Evolutionary conservation across 2,113 vertebrate genomes (phyloP).

Genomic region (Odocoileus virginianus): DNA sequence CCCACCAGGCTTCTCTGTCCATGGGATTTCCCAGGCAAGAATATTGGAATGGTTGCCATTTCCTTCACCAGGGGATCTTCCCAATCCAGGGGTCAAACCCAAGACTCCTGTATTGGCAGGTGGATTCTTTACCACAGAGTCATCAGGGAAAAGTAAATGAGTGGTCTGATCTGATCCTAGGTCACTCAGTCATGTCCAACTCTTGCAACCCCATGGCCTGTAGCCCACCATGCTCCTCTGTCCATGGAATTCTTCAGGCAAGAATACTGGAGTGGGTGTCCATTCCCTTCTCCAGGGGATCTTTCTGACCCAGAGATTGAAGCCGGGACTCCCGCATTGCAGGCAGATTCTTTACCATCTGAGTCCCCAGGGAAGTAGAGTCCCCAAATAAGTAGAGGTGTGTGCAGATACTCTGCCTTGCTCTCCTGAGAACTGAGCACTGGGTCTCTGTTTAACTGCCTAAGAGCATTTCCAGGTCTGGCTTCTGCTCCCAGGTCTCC

Average conservation of each 20-base stretch:
- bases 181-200: background rate
- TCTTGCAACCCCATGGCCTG: background rate
- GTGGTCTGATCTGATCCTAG: background rate
- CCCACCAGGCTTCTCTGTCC: background rate
- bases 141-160: background rate
- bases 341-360: background rate
- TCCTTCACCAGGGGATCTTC: background rate
- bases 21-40: background rate
- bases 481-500: background rate
- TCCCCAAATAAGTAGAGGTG: background rate
- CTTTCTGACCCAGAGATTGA: background rate
- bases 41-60: background rate
- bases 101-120: background rate
- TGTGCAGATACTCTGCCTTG: background rate
- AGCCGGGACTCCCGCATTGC: background rate
- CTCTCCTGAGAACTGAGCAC: background rate
- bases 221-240: background rate
- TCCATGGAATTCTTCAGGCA: background rate
- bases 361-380: background rate
- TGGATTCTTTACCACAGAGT: background rate
- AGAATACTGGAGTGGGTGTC: background rate
- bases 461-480: background rate
- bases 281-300: background rate
- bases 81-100: background rate
- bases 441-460: background rate